Percentiles rank a stretch among this genome's conserved stretches.
Evolutionary conservation across 2,888 invertebrate species (phyloP).

Genomic region (Andrena trimmerana): DNA sequence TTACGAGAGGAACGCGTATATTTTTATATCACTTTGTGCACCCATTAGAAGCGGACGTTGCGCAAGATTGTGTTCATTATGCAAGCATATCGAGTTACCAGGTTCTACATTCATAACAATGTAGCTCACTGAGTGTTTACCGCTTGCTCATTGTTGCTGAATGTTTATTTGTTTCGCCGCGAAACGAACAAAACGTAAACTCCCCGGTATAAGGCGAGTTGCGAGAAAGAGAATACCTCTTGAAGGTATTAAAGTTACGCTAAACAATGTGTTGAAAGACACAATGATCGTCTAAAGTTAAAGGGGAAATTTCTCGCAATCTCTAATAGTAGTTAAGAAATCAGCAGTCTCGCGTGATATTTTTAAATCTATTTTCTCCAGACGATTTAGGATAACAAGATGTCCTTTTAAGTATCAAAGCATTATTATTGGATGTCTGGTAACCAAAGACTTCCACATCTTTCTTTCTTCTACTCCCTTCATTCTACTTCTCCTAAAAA

Average conservation of each 20-base stretch:
- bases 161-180: conserved; percentile 3
- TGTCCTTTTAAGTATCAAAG: too few species aligned
- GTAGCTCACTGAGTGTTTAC: conserved; percentile 4
- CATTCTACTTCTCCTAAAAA: too few species aligned
- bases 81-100: conserved; percentile 28
- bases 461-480: too few species aligned
- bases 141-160: conserved; percentile 7
- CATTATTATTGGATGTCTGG: too few species aligned
- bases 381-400: too few species aligned
- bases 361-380: too few species aligned
- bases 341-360: too few species aligned
- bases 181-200: not conserved
- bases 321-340: too few species aligned
- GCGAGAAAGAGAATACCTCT: not conserved
- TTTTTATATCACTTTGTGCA: not conserved
- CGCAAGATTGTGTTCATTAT: conserved; percentile 20
- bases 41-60: conserved; percentile 10
- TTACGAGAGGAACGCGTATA: too few species aligned
- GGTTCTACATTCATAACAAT: conserved; percentile 14
- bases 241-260: not conserved
- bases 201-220: not conserved
- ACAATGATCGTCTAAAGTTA: too few species aligned
- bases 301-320: not conserved
- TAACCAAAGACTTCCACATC: too few species aligned
- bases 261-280: too few species aligned